These are phyloP conservation scores for Aphis craccivora DNA, from an alignment of 1,140 invertebrate species.

Conservation along the genomic window DNA sequence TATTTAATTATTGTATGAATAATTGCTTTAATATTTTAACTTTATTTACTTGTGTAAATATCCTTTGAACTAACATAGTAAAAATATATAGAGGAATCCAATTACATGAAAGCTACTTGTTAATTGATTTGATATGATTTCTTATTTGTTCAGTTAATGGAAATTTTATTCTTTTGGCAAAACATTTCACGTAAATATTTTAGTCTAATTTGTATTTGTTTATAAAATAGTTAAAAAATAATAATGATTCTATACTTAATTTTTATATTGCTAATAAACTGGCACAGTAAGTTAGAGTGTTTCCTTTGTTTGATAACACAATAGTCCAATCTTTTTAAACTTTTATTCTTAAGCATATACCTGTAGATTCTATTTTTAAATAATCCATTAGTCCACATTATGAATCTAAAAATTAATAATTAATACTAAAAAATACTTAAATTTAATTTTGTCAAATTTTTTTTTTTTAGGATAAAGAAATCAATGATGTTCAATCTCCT, in stretches of 20 bases:
- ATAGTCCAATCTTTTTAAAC: not conserved
- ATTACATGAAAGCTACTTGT: not conserved
- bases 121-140: not conserved
- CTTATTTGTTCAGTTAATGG: not conserved
- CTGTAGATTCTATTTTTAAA: not conserved
- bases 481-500: not conserved
- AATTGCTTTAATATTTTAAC: not conserved
- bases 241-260: too few relatives aligned
- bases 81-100: not conserved
- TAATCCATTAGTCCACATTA: not conserved
- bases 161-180: not conserved
- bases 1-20: not conserved
- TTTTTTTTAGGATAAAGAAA: not conserved
- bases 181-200: not conserved
- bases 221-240: too few relatives aligned
- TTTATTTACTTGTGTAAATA: not conserved
- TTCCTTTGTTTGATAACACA: too few relatives aligned
- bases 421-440: not conserved
- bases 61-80: not conserved
- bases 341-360: not conserved
- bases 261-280: too few relatives aligned
- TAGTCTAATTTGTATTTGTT: not conserved
- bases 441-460: not conserved
- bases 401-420: not conserved
- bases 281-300: too few relatives aligned